Conservation (phyloP, 2,888 invertebrate species). For the Agrotis ipsilon region DNA sequence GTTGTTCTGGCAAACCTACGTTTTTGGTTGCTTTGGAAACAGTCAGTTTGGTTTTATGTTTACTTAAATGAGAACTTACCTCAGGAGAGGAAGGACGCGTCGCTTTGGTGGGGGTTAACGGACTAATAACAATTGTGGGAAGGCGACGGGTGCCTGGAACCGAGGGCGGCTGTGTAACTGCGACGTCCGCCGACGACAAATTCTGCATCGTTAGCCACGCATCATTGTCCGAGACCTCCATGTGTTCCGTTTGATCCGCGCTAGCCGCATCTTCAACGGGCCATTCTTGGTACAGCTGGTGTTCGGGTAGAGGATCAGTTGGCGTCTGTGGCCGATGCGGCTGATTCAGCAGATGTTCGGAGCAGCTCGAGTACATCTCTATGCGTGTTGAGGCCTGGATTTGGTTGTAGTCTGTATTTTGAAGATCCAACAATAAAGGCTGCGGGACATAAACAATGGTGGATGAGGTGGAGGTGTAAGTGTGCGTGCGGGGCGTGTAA, state of each 20-base stretch:
- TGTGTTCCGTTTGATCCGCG: not conserved
- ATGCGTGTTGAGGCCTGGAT: not conserved
- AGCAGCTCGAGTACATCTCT: not conserved
- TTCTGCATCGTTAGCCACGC: not conserved
- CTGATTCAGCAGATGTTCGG: not conserved
- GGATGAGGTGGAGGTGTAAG: not conserved
- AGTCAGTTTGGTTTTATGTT: not conserved
- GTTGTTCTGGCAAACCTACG: too few species aligned
- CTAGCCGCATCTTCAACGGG: not conserved
- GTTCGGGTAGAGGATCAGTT: not conserved
- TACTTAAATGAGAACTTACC: slow-evolving; percentile 15
- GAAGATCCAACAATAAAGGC: fast-evolving
- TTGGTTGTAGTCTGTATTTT: not conserved
- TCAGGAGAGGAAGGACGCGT: not conserved
- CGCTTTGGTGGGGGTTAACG: not conserved
- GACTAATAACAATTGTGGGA: not conserved
- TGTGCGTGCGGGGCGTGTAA: not conserved
- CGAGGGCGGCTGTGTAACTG: not conserved
- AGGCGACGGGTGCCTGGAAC: not conserved
- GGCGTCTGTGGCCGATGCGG: not conserved
- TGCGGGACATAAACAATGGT: fast-evolving
- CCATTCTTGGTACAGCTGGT: not conserved
- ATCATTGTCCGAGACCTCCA: not conserved
- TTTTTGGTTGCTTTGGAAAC: too few species aligned
- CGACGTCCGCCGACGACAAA: too few species aligned